Evolutionary conservation across 2,888 invertebrate species (phyloP), one percentile per base, ranked within the genome.

Genomic region (Pseudeuparius sepicola): DNA sequence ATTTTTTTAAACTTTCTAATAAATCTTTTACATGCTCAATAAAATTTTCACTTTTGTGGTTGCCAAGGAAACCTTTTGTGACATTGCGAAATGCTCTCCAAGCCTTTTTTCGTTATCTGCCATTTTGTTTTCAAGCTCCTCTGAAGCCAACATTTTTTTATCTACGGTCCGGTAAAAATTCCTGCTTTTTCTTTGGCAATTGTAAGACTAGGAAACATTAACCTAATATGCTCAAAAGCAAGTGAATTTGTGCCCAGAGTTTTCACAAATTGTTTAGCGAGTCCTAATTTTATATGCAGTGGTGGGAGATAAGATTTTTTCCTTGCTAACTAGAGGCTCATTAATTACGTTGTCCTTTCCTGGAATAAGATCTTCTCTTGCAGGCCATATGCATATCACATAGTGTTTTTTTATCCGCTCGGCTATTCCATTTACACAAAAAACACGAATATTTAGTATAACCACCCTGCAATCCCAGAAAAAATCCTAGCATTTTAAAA

Each of bases 231-330:
- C 9, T 9, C n/a, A 25, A 25, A 25, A 10, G 5, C 7, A 10
- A 11, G 9, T 10, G n/a, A 9, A 6, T 25, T 11, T 10, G 6
- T 6, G 11, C 11, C 10, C 6, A 25, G 26, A 6, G 26, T 11
- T 10, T 25, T 25, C 26, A 25, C 26, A 25, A 7, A 25, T 25
- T 25, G 26, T 25, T 25, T 25, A 9, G 11, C 6, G 10, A 25
- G 26, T 25, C 26, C 26, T 11, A 25, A 10, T 10, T 25, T 25
- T 6, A 25, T 25, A 25, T 25, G 26, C 9, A 10, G 10, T n/a
- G 7, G 26, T 25, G 26, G 26, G 10, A 25, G 10, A n/a, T 10
- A 25, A 7, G 11, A 25, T 10, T 25, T 25, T 25, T 6, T 25
- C 20, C n/a, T n/a, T 20, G 20, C 7, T n/a, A 20, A 20, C 20